These are phyloP conservation scores for Amia ocellicauda DNA, from an alignment of 2,113 vertebrate genomes.

Conservation along the genomic window DNA sequence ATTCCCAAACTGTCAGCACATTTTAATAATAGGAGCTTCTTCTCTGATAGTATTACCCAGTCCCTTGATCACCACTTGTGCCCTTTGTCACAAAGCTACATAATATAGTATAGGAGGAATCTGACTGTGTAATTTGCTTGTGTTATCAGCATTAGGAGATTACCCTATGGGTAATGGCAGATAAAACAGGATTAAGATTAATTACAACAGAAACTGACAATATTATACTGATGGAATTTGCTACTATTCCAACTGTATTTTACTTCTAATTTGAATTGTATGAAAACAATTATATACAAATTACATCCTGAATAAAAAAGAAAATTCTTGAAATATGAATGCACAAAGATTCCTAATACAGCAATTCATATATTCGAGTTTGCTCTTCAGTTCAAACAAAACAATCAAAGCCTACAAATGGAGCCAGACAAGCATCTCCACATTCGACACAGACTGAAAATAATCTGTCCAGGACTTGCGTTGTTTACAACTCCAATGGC, in stretches of 20 bases:
- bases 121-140: slow-evolving; percentile 23
- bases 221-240: slow-evolving; percentile 19
- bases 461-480: no score
- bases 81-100: not conserved
- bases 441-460: slow-evolving; percentile 12
- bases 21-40: no score
- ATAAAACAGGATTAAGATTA: slow-evolving; percentile 65
- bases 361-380: not conserved
- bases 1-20: no score
- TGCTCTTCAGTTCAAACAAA: not conserved
- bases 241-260: not conserved
- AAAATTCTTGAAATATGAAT: slow-evolving; percentile 4
- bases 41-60: no score
- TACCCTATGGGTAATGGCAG: slow-evolving; percentile 55
- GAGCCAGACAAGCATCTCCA: slow-evolving; percentile 13
- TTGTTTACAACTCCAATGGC: no score
- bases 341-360: not conserved
- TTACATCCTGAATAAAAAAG: slow-evolving; percentile 6
- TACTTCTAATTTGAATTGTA: not conserved
- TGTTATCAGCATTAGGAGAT: slow-evolving; percentile 40
- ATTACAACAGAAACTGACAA: slow-evolving; percentile 52
- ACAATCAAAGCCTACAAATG: not conserved
- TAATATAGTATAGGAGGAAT: not conserved
- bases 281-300: not conserved
- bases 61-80: not conserved